phyloP scores from a whole-genome alignment of 2,113 vertebrate species.

The Malurus melanocephalus region DNA sequence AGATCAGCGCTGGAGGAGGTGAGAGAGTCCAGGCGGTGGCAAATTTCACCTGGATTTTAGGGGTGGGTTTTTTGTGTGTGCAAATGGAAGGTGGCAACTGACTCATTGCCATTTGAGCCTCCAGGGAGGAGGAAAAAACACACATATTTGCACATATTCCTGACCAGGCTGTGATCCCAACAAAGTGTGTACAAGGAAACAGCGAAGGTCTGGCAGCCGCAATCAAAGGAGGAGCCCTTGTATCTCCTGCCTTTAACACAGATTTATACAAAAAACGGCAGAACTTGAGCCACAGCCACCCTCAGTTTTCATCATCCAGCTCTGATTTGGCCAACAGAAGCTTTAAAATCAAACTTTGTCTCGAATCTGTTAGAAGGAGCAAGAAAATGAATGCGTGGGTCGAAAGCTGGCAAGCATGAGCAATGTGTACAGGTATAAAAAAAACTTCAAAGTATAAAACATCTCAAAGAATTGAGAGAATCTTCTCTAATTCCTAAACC shows the following conservation, averaged over 20 bases:
- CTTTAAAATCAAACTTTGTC: background rate
- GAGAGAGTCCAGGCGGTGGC: background rate
- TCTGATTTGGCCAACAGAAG: background rate
- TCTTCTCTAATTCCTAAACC: background rate
- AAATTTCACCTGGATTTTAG: background rate
- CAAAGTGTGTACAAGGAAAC: background rate
- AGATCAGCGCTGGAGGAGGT: background rate
- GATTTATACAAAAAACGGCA: background rate
- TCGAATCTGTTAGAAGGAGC: background rate
- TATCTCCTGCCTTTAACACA: background rate
- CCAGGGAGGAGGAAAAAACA: background rate
- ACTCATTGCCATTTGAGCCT: background rate
- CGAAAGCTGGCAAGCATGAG: background rate
- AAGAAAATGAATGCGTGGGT: background rate
- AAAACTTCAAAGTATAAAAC: background rate
- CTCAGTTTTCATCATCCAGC: background rate
- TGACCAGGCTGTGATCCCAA: background rate
- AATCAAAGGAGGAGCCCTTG: background rate
- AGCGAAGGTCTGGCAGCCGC: background rate
- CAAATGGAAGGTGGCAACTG: background rate
- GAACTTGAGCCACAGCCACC: background rate
- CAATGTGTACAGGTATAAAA: fast-evolving
- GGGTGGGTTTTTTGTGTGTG: background rate
- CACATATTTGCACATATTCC: background rate
- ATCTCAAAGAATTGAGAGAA: background rate